Conservation (phyloP, 2,888 invertebrate species). For the Nemotelus nigrinus region DNA sequence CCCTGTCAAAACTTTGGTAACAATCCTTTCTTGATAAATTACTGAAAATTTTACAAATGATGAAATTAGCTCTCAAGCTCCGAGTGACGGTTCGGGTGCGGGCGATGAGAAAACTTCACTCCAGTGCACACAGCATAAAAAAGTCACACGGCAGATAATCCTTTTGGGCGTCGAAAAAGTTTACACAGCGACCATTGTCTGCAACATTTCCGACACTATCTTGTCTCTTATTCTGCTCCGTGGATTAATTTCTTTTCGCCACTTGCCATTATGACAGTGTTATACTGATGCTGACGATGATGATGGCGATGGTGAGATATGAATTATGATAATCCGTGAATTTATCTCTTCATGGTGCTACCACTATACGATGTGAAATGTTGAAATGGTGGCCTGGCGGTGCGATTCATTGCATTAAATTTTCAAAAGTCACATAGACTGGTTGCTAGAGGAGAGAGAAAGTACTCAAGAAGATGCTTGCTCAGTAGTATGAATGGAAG, state of each 20-base stretch:
- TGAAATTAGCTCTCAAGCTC: background rate
- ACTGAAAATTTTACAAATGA: conserved; percentile 24
- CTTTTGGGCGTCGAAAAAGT: conserved; percentile 1
- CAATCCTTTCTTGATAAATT: conserved; percentile 18
- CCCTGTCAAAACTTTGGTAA: conserved; percentile 31
- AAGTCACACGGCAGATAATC: conserved; percentile 2
- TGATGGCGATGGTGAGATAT: background rate
- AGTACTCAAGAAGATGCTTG: no score
- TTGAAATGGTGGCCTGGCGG: background rate
- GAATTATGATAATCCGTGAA: background rate
- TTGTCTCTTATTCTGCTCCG: background rate
- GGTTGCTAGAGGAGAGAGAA: no score
- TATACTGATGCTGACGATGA: no score
- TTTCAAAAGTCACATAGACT: no score
- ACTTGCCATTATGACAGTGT: background rate
- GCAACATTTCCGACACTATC: background rate
- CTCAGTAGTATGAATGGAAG: no score
- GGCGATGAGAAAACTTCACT: no score
- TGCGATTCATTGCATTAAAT: conserved; percentile 2
- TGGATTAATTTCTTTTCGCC: background rate
- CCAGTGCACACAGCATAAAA: no score
- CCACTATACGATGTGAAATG: background rate
- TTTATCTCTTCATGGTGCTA: background rate
- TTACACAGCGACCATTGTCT: background rate
- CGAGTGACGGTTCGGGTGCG: no score